A percentile compares a stretch with the other conserved stretches of the same genome.
Conservation (phyloP, 2,797 vertebrate species). For the Sylvilagus floridanus region DNA sequence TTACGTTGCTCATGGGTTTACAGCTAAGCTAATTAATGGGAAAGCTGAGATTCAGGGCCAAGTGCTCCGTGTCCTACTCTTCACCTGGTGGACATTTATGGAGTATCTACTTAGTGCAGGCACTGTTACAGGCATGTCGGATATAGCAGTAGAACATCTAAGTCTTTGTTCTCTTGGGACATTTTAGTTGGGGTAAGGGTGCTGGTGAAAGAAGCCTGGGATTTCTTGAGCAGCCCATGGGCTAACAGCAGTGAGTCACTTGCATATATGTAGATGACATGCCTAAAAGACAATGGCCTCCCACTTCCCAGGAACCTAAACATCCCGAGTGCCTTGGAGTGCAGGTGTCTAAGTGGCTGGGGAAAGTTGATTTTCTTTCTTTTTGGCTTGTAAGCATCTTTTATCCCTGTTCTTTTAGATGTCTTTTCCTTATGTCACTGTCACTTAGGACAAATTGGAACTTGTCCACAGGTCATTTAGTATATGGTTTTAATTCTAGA, state of each 20-base stretch:
- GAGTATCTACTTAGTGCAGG: accelerated
- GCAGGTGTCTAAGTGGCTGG: neutral
- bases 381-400: neutral
- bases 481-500: neutral
- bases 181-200: neutral
- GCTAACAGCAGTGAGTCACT: neutral
- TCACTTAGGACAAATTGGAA: neutral
- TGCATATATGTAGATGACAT: too few species aligned
- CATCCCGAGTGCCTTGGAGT: neutral
- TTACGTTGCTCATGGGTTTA: neutral
- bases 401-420: neutral
- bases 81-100: neutral
- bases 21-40: neutral
- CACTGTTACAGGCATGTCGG: neutral
- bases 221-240: neutral
- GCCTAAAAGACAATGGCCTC: neutral
- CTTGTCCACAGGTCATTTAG: neutral
- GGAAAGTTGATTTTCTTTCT: neutral
- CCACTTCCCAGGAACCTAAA: neutral
- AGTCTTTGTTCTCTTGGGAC: neutral
- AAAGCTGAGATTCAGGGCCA: neutral
- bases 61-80: accelerated
- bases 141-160: neutral
- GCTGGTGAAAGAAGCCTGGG: neutral
- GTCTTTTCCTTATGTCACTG: neutral